These are phyloP conservation scores for Adineta ricciae DNA, from an alignment of 2,888 invertebrate species.

Conservation along the genomic window DNA sequence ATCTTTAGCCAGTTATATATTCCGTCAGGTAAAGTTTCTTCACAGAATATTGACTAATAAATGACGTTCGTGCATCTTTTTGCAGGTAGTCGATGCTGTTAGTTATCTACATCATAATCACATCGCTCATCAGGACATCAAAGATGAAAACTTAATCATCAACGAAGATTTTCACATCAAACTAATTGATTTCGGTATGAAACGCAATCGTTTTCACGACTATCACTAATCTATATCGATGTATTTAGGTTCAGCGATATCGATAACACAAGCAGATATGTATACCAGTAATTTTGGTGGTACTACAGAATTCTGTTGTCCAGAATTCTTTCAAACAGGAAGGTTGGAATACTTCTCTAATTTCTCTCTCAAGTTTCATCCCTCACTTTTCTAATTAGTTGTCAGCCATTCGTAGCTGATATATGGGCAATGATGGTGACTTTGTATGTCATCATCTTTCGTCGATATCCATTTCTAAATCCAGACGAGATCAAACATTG, in stretches of 20 bases:
- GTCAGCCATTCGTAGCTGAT: neutral
- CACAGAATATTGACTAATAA: too few species aligned
- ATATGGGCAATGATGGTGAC: conserved; percentile 15
- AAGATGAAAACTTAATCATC: conserved; percentile 67
- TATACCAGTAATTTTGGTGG: conserved; percentile 13
- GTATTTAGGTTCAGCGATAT: neutral
- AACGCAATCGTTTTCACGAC: too few species aligned
- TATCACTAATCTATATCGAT: too few species aligned
- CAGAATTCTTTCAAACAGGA: conserved; percentile 18
- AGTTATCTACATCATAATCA: conserved; percentile 59
- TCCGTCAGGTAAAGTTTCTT: conserved; percentile 57
- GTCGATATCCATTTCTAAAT: conserved; percentile 21
- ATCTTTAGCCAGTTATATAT: conserved; percentile 61
- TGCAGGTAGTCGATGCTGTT: conserved; percentile 59
- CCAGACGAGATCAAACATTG: conserved; percentile 5
- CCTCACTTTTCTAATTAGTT: neutral
- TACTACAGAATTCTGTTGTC: conserved; percentile 17
- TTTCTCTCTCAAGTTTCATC: neutral
- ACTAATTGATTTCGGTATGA: conserved; percentile 68
- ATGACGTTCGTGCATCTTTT: too few species aligned
- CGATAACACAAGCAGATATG: neutral
- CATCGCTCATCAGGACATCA: conserved; percentile 65
- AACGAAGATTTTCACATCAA: conserved; percentile 64
- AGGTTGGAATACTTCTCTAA: neutral
- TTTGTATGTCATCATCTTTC: neutral